phyloP scores from a whole-genome alignment of 1,140 invertebrate genomes.

The Drosophila kepulauana region DNA sequence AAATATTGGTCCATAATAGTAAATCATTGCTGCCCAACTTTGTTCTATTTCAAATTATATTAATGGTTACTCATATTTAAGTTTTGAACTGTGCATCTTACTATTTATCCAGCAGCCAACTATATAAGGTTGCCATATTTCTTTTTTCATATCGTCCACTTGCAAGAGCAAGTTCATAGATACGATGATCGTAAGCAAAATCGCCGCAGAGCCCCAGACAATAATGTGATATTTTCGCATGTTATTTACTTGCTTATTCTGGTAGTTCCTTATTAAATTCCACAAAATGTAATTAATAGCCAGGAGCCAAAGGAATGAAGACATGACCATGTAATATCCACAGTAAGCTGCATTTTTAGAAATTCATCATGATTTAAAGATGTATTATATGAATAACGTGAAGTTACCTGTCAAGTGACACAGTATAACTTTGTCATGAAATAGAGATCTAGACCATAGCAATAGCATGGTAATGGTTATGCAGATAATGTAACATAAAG shows the following conservation, averaged over 20 bases:
- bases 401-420: neutral
- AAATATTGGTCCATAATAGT: constrained; percentile 7
- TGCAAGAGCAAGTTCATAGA: neutral
- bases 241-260: neutral
- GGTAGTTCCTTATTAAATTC: neutral
- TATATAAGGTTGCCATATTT: neutral
- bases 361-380: neutral
- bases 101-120: neutral
- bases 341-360: neutral
- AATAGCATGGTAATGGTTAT: neutral
- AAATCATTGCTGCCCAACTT: constrained; percentile 6
- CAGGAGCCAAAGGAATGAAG: neutral
- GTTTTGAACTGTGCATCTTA: neutral
- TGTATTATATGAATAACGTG: no score
- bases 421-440: neutral
- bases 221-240: neutral
- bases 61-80: neutral
- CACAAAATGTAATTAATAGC: neutral
- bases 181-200: neutral
- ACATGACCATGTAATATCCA: neutral
- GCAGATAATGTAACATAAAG: neutral
- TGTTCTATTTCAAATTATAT: neutral
- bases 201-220: neutral
- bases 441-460: neutral
- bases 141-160: neutral